A percentile compares a stretch with the other conserved stretches of the same genome.
phyloP scores from a whole-genome alignment of 2,797 vertebrate species.

The Prionace glauca region DNA sequence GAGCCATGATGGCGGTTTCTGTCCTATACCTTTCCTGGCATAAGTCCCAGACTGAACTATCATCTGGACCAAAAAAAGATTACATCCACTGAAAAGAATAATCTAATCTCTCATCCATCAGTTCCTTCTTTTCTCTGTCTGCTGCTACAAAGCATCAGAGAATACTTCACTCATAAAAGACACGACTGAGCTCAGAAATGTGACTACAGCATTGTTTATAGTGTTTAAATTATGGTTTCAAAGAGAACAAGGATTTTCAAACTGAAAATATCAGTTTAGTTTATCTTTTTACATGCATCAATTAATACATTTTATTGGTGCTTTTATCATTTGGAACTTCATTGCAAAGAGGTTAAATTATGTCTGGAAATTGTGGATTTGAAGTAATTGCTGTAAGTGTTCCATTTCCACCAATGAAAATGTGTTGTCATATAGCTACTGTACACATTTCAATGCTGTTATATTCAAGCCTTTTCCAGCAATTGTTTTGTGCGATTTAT shows the following conservation, averaged over 20 bases:
- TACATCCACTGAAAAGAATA: not conserved
- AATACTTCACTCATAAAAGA: not conserved
- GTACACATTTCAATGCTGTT: no score
- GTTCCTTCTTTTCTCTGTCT: not conserved
- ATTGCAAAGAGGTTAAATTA: not conserved
- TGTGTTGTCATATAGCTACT: not conserved
- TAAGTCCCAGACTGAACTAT: not conserved
- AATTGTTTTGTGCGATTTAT: not conserved
- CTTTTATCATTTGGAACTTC: not conserved
- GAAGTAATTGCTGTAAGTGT: no score
- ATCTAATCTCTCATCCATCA: not conserved
- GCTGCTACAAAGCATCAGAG: not conserved
- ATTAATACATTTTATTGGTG: slow-evolving; percentile 1
- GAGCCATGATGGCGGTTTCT: not conserved
- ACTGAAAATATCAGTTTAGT: not conserved
- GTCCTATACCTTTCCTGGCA: not conserved
- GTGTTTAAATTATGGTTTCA: not conserved
- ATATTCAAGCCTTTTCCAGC: not conserved
- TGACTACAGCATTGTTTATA: not conserved
- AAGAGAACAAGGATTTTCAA: not conserved
- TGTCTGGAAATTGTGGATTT: not conserved
- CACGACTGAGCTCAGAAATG: not conserved
- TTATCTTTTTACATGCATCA: not conserved
- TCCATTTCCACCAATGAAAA: not conserved
- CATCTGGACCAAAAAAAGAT: not conserved